Percentiles rank a stretch among this genome's conserved stretches.
Conservation (phyloP, 92 coral and sea anemone genomes). For the Siderastrea radians region DNA sequence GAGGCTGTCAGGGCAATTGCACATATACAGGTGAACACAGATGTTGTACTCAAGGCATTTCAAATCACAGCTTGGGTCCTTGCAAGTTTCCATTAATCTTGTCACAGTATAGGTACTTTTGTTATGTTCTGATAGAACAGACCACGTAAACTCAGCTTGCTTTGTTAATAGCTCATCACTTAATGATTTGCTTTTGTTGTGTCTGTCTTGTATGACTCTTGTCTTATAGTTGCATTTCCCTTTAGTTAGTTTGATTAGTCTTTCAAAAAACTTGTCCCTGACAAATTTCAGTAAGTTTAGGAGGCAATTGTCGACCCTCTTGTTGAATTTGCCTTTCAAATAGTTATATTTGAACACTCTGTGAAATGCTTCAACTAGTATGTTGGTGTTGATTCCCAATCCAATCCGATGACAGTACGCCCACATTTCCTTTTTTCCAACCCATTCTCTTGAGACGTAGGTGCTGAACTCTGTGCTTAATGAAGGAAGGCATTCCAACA, state of each 20-base stretch:
- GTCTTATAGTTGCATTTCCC: constrained; percentile 60
- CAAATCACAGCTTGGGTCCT: constrained; percentile 39
- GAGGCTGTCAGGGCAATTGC: constrained; percentile 65
- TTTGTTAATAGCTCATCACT: constrained; percentile 14
- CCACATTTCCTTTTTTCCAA: constrained; percentile 60
- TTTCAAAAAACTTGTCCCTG: constrained; percentile 62
- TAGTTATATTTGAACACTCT: constrained; percentile 69
- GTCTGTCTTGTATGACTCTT: constrained; percentile 59
- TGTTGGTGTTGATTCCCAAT: constrained; percentile 78
- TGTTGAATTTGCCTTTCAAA: constrained; percentile 80
- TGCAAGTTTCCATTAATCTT: neutral
- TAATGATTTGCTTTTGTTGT: constrained; percentile 57
- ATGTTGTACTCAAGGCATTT: constrained; percentile 50
- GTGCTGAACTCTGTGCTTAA: constrained; percentile 27
- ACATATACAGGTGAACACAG: constrained; percentile 53
- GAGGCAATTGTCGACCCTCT: constrained; percentile 69
- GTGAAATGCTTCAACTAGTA: constrained; percentile 82
- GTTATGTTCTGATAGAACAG: constrained; percentile 26
- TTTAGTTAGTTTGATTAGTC: constrained; percentile 72
- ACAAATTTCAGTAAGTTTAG: constrained; percentile 68
- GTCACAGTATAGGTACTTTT: constrained; percentile 36
- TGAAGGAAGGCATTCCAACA: constrained; percentile 13
- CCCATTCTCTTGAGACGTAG: constrained; percentile 73
- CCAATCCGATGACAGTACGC: constrained; percentile 72
- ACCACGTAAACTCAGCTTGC: constrained; percentile 43